Evolutionary conservation across 2,888 invertebrate species (phyloP).

Genomic region (Sarcophaga carnaria): DNA sequence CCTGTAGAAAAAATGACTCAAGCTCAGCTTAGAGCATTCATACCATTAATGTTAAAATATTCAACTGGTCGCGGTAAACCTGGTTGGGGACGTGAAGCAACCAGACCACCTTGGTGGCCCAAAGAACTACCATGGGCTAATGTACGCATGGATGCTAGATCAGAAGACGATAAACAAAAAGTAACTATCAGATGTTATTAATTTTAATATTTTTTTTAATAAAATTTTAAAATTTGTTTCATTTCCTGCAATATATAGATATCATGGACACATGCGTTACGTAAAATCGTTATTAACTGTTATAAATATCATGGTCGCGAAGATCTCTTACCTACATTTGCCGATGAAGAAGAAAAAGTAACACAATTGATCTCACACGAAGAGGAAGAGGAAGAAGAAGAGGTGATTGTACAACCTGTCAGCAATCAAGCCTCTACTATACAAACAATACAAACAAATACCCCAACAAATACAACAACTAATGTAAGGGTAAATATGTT

Average conservation of each 20-base stretch:
- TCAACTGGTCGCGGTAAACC: slow-evolving; percentile 98
- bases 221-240: background rate
- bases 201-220: background rate
- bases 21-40: slow-evolving; percentile 97
- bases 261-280: slow-evolving; percentile 98
- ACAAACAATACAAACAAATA: slow-evolving; percentile 74
- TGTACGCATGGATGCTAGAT: slow-evolving; percentile 97
- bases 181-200: slow-evolving; percentile 81
- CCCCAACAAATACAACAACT: slow-evolving; percentile 72
- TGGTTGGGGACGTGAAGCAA: slow-evolving; percentile 98
- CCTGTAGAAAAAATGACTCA: slow-evolving; percentile 99
- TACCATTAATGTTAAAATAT: slow-evolving; percentile 98
- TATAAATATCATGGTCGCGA: slow-evolving; percentile 98
- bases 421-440: slow-evolving; percentile 73
- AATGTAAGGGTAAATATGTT: slow-evolving; percentile 74
- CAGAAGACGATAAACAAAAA: slow-evolving; percentile 98
- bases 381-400: slow-evolving; percentile 76
- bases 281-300: slow-evolving; percentile 98
- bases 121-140: slow-evolving; percentile 99
- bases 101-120: slow-evolving; percentile 99
- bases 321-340: slow-evolving; percentile 96
- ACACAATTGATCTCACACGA: slow-evolving; percentile 83
- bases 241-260: slow-evolving; percentile 85
- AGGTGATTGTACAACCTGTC: slow-evolving; percentile 72
- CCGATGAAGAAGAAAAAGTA: slow-evolving; percentile 93